phyloP scores from a whole-genome alignment of 1,140 invertebrate species.

The Hycleus phaleratus region DNA sequence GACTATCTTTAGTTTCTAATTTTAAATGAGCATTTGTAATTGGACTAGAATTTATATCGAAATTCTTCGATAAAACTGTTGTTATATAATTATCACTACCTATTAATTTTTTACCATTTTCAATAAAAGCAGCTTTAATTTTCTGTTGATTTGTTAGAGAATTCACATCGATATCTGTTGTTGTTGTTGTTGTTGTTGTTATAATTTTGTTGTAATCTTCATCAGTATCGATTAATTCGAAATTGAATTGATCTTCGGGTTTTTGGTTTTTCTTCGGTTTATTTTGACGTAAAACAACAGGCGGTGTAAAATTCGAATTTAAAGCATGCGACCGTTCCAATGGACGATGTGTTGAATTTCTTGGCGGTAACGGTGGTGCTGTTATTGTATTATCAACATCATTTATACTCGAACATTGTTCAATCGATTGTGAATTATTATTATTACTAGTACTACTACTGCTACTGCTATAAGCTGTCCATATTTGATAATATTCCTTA shows the following conservation, averaged over 20 bases:
- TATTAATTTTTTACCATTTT: conserved; percentile 52
- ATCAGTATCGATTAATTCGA: conserved; percentile 71
- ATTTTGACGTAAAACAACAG: conserved; percentile 46
- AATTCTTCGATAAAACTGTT: conserved; percentile 49
- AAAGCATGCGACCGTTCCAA: conserved; percentile 53
- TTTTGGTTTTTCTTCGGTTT: conserved; percentile 51
- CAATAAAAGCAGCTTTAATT: conserved; percentile 45
- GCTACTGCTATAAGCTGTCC: conserved; percentile 47
- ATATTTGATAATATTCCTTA: conserved; percentile 54
- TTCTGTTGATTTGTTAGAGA: conserved; percentile 44
- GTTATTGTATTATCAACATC: conserved; percentile 27
- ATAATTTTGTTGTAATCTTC: conserved; percentile 39
- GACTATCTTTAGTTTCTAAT: conserved; percentile 35
- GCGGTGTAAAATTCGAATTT: conserved; percentile 40
- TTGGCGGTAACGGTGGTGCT: conserved; percentile 46
- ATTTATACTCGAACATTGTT: not conserved
- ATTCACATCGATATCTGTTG: conserved; percentile 25
- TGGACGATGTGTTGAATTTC: conserved; percentile 46
- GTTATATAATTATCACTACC: conserved; percentile 60
- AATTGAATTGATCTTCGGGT: conserved; percentile 65
- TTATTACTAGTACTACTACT: conserved; percentile 43
- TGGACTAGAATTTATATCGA: conserved; percentile 40
- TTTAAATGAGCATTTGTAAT: conserved; percentile 28
- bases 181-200: conserved; percentile 13
- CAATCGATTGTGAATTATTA: conserved; percentile 24